Percentiles rank a stretch among this genome's conserved stretches.
Conservation (phyloP, 2,797 vertebrate genomes). For the Galago senegalensis region DNA sequence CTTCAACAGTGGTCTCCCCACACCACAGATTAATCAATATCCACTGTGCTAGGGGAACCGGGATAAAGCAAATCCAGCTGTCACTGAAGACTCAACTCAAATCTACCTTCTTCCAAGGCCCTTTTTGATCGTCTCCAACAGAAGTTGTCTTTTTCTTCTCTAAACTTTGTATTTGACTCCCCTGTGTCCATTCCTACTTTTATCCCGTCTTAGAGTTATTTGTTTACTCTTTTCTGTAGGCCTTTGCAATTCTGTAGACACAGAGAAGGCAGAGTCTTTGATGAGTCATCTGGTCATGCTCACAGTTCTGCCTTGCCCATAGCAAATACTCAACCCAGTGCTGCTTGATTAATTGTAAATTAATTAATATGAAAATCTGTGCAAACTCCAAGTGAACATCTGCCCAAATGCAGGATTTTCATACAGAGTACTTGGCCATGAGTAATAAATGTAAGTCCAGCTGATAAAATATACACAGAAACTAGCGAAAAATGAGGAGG, state of each 20-base stretch:
- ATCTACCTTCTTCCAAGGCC: neutral
- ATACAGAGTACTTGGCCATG: neutral
- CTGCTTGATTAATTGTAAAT: neutral
- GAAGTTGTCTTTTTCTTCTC: neutral
- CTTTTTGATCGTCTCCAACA: neutral
- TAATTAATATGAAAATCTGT: slow-evolving; percentile 16
- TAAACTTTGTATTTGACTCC: neutral
- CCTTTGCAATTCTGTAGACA: neutral
- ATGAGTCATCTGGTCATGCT: neutral
- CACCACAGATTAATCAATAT: neutral
- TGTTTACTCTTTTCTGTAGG: neutral
- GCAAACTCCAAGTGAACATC: neutral
- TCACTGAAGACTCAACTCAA: neutral
- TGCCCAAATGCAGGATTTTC: neutral
- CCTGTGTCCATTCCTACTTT: neutral
- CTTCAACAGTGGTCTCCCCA: neutral
- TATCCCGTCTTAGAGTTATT: neutral
- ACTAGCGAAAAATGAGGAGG: neutral
- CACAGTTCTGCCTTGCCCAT: neutral
- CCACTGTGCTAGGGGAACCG: neutral
- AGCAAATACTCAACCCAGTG: neutral
- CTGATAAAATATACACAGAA: neutral
- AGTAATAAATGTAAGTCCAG: slow-evolving; percentile 26
- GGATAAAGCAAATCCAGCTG: neutral
- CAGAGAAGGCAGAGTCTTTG: neutral